Evolutionary conservation across 2,888 invertebrate genomes (phyloP).

Genomic region (Pyrochroa serraticornis): DNA sequence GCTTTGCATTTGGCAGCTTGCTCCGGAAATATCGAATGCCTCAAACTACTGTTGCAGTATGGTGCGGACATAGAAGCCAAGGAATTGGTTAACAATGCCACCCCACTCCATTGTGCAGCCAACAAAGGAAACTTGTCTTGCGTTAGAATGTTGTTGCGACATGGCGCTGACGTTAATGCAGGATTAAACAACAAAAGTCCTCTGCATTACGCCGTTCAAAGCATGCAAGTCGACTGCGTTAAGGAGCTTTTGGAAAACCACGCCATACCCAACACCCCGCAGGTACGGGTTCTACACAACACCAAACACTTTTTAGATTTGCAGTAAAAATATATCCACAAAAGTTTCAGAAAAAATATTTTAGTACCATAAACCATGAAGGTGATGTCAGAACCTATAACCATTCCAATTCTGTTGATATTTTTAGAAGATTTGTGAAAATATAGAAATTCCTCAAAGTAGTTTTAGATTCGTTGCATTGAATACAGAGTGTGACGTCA

Average conservation of each 20-base stretch:
- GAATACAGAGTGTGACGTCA: too few relatives aligned
- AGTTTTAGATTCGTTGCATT: too few relatives aligned
- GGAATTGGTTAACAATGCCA: slow-evolving; percentile 73
- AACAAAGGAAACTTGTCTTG: slow-evolving; percentile 67
- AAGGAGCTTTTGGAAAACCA: slow-evolving; percentile 74
- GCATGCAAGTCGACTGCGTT: slow-evolving; percentile 76
- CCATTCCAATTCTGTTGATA: too few relatives aligned
- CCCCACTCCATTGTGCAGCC: slow-evolving; percentile 80
- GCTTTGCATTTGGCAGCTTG: slow-evolving; percentile 81
- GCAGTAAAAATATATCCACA: background rate
- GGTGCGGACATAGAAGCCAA: slow-evolving; percentile 72
- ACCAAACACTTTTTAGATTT: background rate
- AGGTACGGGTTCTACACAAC: slow-evolving; percentile 59
- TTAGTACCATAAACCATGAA: too few relatives aligned
- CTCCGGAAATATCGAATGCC: slow-evolving; percentile 74
- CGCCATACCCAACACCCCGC: slow-evolving; percentile 82
- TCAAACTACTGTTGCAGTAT: slow-evolving; percentile 70
- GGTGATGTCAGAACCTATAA: too few relatives aligned
- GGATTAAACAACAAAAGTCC: slow-evolving; percentile 73
- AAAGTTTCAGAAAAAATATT: too few relatives aligned
- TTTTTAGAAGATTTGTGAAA: too few relatives aligned
- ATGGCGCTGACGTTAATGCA: slow-evolving; percentile 81
- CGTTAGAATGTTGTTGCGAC: slow-evolving; percentile 68
- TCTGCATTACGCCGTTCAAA: slow-evolving; percentile 83
- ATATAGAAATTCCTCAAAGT: too few relatives aligned